Evolutionary conservation across 2,113 vertebrate genomes (phyloP).

Genomic region (Chloropsis cyanopogon): DNA sequence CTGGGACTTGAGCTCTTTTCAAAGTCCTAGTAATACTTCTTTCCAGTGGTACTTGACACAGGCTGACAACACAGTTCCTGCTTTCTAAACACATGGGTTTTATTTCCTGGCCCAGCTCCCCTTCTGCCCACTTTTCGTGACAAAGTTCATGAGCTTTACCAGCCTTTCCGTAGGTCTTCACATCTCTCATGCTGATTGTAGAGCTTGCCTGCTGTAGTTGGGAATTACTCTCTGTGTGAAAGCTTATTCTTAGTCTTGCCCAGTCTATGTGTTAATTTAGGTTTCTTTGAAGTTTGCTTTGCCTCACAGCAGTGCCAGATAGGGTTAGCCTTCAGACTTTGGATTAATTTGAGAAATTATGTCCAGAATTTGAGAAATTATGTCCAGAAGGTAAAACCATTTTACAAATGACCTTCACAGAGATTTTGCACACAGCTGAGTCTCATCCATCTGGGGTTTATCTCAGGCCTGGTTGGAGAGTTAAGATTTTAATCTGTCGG

Average conservation of each 20-base stretch:
- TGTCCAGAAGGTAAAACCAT: slow-evolving; percentile 20
- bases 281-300: slow-evolving; percentile 31
- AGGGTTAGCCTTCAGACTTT: not conserved
- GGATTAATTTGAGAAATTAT: slow-evolving; percentile 20
- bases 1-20: not conserved
- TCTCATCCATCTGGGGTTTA: not conserved
- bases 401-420: not conserved
- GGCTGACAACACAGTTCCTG: not conserved
- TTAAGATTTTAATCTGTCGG: slow-evolving; percentile 34
- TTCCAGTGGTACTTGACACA: not conserved
- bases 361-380: slow-evolving; percentile 19
- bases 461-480: not conserved
- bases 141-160: not conserved
- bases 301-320: not conserved
- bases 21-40: not conserved
- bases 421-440: slow-evolving; percentile 1
- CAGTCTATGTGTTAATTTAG: not conserved
- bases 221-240: not conserved
- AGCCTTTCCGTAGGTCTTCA: fast-evolving
- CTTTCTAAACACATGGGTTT: not conserved
- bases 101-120: not conserved
- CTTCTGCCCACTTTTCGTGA: not conserved
- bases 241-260: not conserved
- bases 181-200: not conserved
- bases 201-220: not conserved